Evolutionary conservation across 2,797 vertebrate genomes (phyloP), one percentile per base, ranked within the genome.

Genomic region (Megalops cyprinoides): DNA sequence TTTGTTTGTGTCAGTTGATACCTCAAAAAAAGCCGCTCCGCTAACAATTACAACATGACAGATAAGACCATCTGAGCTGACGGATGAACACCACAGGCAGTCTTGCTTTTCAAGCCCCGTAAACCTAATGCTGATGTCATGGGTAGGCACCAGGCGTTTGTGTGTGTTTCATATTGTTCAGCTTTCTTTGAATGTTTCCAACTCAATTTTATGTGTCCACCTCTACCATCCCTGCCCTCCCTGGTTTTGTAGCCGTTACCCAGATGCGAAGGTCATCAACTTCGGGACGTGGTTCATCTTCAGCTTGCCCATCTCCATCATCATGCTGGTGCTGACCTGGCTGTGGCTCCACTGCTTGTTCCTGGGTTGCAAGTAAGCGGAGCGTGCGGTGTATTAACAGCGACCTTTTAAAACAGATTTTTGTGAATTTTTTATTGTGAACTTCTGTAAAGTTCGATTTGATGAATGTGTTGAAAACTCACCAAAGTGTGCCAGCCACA

Each of bases 241-340:
- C 42, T 9, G 82, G 2, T 80, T 81, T 83, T 82, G 15, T 89
- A 99, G 98, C 76, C 97, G 98, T 60, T 99, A 99, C 58, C 98
- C 98, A 0, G 95, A 95, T 0, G 97, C 97, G 0, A 96, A 99
- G 74, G 96, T 97, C 84, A 97, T 99, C 81, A 98, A 99, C 93
- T 99, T 99, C 6, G 98, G 98, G 73, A 99, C 97, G 0, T 99
- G 98, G 98, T 98, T 99, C 90, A 96, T 99, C 89, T 99, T 99
- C 94, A 98, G 97, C 85, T 95, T 99, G 79, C 98, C 98, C 74
- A 96, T 99, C 69, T 97, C 97, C 48, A 91, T 99, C 89, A 96
- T 99, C 91, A 97, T 98, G 96, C 90, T 99, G 90, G 89, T 98
- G 39, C 91, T 99, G 89, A 99, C 97, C 83, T 99, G 98, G 98